Evolutionary conservation across 2,113 vertebrate genomes (phyloP), one percentile per base, ranked within the genome.

Genomic region (Rostratula benghalensis): DNA sequence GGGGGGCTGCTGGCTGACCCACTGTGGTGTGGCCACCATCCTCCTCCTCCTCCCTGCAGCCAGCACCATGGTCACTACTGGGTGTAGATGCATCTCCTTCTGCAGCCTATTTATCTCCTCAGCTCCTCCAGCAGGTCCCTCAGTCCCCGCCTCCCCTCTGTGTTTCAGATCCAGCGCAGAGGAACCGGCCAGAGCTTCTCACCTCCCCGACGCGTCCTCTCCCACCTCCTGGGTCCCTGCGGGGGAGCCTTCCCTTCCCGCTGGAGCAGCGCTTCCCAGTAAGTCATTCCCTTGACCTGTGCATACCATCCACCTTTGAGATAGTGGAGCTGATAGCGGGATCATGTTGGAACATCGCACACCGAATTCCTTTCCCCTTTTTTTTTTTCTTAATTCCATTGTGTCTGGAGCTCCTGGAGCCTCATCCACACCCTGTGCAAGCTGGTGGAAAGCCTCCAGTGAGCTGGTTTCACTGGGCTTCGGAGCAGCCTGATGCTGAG

Each of bases 311-410:
- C 95, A 87, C 96, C 10, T 94, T 92, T 6, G 17, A 98, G 97
- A 97, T 97, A 97, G 93, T 53, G 97, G 94, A 95, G 88, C 83
- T 96, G 97, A 97, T 97, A 98, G 95, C 8, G 18, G 84, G 92
- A 86, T 98, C 98, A 0, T 98, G 98, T 98, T 91, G 97, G 97
- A 97, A 95, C 98, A 98, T 89, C 56, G 24, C 91, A 90, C 95
- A 51, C 87, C 2, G 0, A 69, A 92, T 97, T 91, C 97, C 97
- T 96, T 89, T 24, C 77, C 59, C 87, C 95, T 96, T 96, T 97
- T 97, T 93, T 77, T 92, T 97, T 93, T 77, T 92, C 94, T 91
- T 97, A 97, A 97, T 92, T 96, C 57, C 83, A 37, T 94, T 93
- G 96, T 96, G 83, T 97, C 94, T 94, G 87, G 89, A 94, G 96